Base-by-base conservation (phyloP, 2,113 vertebrate species). In the Petaurus breviceps region DNA sequence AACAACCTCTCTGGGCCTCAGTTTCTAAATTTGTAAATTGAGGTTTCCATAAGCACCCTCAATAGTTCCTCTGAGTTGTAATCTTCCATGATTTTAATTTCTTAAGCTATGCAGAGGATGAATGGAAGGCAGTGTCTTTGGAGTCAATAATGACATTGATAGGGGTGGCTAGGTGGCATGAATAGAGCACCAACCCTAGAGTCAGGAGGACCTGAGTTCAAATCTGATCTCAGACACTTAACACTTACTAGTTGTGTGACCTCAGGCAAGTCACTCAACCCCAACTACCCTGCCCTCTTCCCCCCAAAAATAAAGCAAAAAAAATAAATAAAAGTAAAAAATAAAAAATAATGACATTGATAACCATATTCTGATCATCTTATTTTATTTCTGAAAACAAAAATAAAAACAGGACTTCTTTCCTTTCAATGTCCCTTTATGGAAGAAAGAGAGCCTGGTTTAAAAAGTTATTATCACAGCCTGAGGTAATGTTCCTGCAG, bases 371-470 rank as follows among this genome's bases (percentile, higher is more conserved):
- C 57, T 92, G 6, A 51, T 54, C 43, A 90, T 26, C 1, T 7
- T 93, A 90, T 93, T 91, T n/a, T 84, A 46, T 54, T 52, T 84
- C n/a, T 3, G 23, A 94, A 96, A 95, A 55, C 25, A 49, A 92
- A 84, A 43, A 89, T 22, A 77, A 77, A 90, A 43, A 3, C 49
- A 43, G 61, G 6, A 93, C 51, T 12, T 51, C 95, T 94, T 89
- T 14, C 37, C 24, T 61, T 92, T 95, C 11, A 50, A 52, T 54
- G 51, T 37, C 3, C 7, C 93, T 92, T 94, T 51, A 90, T 50
- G 92, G 84, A 51, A 91, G 12, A 52, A 51, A 96, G 93, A 93
- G 91, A 96, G 16, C 26, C n/a, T 91, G 54, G 77, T 54, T 55
- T 68, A 91, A 93, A 91, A 92, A 93, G 61, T 19, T 47, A 19